These are phyloP conservation scores for Calidris pygmaea DNA, from an alignment of 2,113 vertebrate genomes.

Conservation along the genomic window DNA sequence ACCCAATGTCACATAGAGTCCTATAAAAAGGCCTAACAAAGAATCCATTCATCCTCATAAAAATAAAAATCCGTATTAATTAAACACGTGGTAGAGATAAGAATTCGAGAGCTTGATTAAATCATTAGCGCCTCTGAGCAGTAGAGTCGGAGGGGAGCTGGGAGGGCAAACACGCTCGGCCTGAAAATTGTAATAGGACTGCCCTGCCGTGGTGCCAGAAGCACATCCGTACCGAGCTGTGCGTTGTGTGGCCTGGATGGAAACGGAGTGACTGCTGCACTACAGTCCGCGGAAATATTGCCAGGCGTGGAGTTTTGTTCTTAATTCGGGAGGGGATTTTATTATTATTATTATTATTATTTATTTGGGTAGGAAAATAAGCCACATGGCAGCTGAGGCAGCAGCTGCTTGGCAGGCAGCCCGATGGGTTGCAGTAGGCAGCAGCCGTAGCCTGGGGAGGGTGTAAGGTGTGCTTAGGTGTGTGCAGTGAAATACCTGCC, in stretches of 20 bases:
- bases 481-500: neutral
- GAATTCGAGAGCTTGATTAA: slow-evolving; percentile 63
- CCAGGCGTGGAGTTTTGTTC: neutral
- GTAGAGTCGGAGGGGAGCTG: neutral
- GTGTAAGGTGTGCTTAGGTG: neutral
- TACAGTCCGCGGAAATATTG: neutral
- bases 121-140: slow-evolving; percentile 51
- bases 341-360: neutral
- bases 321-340: neutral
- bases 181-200: neutral
- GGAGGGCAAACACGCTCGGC: neutral
- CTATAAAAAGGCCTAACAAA: slow-evolving; percentile 75
- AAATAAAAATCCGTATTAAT: slow-evolving; percentile 78
- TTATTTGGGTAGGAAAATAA: neutral
- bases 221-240: neutral
- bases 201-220: neutral
- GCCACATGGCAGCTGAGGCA: neutral
- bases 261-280: neutral
- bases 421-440: neutral
- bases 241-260: neutral
- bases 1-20: slow-evolving; percentile 62
- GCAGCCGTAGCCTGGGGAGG: neutral
- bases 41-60: slow-evolving; percentile 73
- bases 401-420: neutral
- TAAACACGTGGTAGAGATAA: slow-evolving; percentile 62